These are phyloP conservation scores for Apostichopus californicus DNA, from an alignment of 35 echinoderm and acorn worm species.

Conservation along the genomic window DNA sequence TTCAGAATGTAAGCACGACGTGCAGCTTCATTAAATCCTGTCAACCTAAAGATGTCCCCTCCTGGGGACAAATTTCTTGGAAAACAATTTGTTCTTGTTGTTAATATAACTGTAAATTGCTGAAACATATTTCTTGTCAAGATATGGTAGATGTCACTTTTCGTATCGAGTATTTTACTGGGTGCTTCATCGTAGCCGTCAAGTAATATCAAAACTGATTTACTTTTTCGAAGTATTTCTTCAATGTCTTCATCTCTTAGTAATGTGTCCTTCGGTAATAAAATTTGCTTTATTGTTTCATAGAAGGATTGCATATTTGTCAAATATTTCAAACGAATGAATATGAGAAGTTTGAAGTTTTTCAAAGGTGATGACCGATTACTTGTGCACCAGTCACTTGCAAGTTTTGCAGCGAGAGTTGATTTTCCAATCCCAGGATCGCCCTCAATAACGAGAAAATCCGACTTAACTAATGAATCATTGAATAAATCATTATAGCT, in stretches of 20 bases:
- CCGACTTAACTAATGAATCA: not conserved
- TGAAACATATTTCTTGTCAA: constrained; percentile 25
- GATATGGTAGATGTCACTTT: not conserved
- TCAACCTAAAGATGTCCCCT: not conserved
- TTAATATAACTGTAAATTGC: not conserved
- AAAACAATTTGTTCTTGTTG: not conserved
- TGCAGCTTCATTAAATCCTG: not conserved
- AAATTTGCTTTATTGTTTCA: not conserved
- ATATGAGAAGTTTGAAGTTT: not conserved
- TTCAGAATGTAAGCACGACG: not conserved
- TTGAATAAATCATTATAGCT: not conserved
- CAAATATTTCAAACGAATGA: not conserved
- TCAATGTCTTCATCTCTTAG: not conserved
- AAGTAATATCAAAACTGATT: constrained; percentile 1
- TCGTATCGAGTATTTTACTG: not conserved
- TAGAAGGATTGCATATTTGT: not conserved
- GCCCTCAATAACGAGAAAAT: not conserved
- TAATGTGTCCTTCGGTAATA: not conserved
- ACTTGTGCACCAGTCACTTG: constrained; percentile 9
- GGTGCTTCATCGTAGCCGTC: constrained; percentile 15
- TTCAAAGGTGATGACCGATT: not conserved
- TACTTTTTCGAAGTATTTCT: not conserved
- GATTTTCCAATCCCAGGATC: constrained; percentile 16
- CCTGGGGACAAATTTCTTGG: not conserved
- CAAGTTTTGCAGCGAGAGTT: constrained; percentile 1